These are phyloP conservation scores for Oreamnos americanus DNA, from an alignment of 2,113 vertebrate species.

Conservation along the genomic window DNA sequence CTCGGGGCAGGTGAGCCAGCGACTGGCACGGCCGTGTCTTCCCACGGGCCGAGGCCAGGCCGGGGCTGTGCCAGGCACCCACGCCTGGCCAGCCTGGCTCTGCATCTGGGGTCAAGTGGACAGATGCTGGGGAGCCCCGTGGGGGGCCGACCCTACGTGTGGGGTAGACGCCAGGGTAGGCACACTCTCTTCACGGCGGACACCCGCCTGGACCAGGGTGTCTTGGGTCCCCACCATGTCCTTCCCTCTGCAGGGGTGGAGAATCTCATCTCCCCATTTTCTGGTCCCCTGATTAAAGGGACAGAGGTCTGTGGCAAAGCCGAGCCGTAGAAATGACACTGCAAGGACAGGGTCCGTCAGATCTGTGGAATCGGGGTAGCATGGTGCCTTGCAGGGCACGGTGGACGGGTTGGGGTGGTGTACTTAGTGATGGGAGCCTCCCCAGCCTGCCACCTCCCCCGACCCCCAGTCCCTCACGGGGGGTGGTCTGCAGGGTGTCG, in stretches of 20 bases:
- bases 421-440: rapidly evolving
- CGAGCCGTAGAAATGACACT: rapidly evolving
- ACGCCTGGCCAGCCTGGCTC: rapidly evolving
- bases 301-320: rapidly evolving
- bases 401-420: rapidly evolving
- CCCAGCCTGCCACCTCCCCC: too few relatives aligned
- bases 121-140: rapidly evolving
- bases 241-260: not conserved
- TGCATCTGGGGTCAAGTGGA: not conserved
- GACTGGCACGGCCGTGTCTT: not conserved
- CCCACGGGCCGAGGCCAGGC: not conserved
- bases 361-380: rapidly evolving
- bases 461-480: rapidly evolving
- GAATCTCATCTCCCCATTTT: rapidly evolving
- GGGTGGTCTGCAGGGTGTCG: rapidly evolving
- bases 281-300: not conserved
- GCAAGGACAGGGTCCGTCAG: rapidly evolving
- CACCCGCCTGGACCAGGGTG: not conserved
- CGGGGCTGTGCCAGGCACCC: not conserved
- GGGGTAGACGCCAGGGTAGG: not conserved
- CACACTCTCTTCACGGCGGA: rapidly evolving
- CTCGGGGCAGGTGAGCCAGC: not conserved
- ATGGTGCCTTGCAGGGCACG: rapidly evolving
- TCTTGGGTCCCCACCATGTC: not conserved
- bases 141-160: rapidly evolving